A percentile compares a stretch with the other conserved stretches of the same genome.
Conservation (phyloP, 2,797 vertebrate species). For the Phylloscopus collybita region DNA sequence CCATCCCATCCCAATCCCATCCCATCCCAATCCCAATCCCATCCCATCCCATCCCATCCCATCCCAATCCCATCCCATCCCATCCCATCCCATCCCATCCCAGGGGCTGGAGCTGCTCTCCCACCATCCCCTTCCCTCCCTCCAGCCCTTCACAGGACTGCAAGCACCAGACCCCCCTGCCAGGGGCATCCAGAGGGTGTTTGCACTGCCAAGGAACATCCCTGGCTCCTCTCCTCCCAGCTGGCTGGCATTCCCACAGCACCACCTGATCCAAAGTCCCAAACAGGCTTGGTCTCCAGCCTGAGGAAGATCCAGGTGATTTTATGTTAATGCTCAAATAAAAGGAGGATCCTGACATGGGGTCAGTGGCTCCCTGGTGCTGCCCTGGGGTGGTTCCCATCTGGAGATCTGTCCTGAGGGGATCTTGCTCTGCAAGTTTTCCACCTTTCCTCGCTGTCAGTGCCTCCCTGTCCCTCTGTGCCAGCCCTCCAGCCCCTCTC, state of each 20-base stretch:
- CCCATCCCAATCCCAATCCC: not conserved
- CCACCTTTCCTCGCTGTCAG: not conserved
- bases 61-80: not conserved
- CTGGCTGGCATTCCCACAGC: not conserved
- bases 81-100: no score
- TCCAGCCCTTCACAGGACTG: accelerated
- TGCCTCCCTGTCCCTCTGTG: not conserved
- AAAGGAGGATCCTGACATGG: not conserved
- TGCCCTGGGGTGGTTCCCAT: not conserved
- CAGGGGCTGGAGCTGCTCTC: not conserved
- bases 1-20: not conserved
- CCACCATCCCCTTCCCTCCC: not conserved
- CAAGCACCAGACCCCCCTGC: not conserved
- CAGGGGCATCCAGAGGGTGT: not conserved
- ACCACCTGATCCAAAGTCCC: not conserved
- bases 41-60: not conserved
- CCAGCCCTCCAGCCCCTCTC: not conserved
- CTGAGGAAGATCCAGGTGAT: not conserved
- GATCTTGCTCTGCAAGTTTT: not conserved
- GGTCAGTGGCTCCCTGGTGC: not conserved
- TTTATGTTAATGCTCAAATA: not conserved
- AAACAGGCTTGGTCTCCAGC: accelerated
- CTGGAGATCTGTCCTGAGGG: not conserved
- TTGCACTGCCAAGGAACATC: not conserved
- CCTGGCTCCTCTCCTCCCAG: not conserved